Base-by-base conservation (phyloP, 2,113 vertebrate genomes). In the Silurus asotus region DNA sequence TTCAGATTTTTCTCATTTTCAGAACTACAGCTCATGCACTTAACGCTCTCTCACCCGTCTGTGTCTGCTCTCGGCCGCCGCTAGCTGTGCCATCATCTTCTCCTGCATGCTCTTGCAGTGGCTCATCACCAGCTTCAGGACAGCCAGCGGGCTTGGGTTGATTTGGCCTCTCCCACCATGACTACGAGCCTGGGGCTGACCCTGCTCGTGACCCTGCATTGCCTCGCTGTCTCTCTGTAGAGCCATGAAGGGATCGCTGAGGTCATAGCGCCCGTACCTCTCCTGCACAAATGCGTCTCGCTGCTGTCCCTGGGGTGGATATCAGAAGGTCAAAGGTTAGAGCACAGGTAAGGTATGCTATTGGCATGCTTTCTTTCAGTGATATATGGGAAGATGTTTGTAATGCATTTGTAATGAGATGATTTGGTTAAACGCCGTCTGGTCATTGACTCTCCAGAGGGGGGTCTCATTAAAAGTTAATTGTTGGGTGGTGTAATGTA, bases 31-130 rank as follows among this genome's bases (percentile, higher is more conserved):
- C 77, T 61, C 8, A 45, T 9, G 48, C 28, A 20, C 20, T 28
- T 80, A 37, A 61, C 5, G 58, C 23, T 28, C 55, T 62, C 84
- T 92, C 65, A 99, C 98, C 96, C 97, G 95, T 58, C 96, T 96
- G 94, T 99, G 98, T 55, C 98, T 91, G 94, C 94, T 98, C 91
- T 99, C 98, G 0, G 97, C 96, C 0, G 97, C 97, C 2, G 97
- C 95, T 75, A 99, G 91, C 64, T 99, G 98, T 74, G 96, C 96
- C 92, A 97, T 92, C 97, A 99, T 98, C 86, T 96, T 96, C 83
- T 99, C 97, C 92, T 99, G 98, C 97, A 98, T 98, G 75, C 93
- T 96, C 93, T 97, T 98, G 92, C 97, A 99, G 72, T 99, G 98
- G 81, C 96, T 96, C 97, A 98, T 97, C 91, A 99, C 97, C 87